Percentiles rank a stretch among this genome's conserved stretches.
Conservation (phyloP, 2,797 vertebrate species). For the Thalassophryne amazonica region DNA sequence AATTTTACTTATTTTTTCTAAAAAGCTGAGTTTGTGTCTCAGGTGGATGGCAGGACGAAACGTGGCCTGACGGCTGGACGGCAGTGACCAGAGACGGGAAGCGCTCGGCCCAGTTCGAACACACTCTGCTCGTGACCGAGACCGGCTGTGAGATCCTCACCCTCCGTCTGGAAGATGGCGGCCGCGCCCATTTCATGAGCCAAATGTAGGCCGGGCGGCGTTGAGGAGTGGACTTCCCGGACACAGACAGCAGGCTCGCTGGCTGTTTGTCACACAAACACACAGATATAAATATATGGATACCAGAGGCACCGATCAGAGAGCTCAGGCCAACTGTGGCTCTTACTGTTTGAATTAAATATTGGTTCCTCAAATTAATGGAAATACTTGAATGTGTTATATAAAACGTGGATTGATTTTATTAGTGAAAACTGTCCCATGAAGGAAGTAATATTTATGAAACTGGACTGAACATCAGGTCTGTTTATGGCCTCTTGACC, state of each 20-base stretch:
- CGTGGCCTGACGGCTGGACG: slow-evolving; percentile 98
- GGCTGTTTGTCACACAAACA: slow-evolving; percentile 10
- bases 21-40: slow-evolving; percentile 5
- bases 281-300: neutral
- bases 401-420: slow-evolving; percentile 59
- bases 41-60: slow-evolving; percentile 99
- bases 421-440: slow-evolving; percentile 49
- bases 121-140: slow-evolving; percentile 95
- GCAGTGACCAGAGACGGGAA: slow-evolving; percentile 95
- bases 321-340: slow-evolving; percentile 39
- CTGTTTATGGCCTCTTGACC: slow-evolving; percentile 1
- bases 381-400: slow-evolving; percentile 77
- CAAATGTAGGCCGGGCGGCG: slow-evolving; percentile 77
- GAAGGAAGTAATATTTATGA: slow-evolving; percentile 63
- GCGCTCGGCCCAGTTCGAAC: slow-evolving; percentile 97
- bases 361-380: slow-evolving; percentile 59
- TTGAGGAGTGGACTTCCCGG: slow-evolving; percentile 50
- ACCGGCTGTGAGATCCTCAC: slow-evolving; percentile 96
- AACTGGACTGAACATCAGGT: slow-evolving; percentile 16
- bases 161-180: slow-evolving; percentile 84
- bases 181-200: slow-evolving; percentile 89
- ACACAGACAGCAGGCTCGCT: slow-evolving; percentile 30
- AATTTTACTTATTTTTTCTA: slow-evolving; percentile 27
- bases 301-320: slow-evolving; percentile 32
- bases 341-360: slow-evolving; percentile 48